Evolutionary conservation across 2,888 invertebrate species (phyloP), one percentile per base, ranked within the genome.

Genomic region (Cenopis cana): DNA sequence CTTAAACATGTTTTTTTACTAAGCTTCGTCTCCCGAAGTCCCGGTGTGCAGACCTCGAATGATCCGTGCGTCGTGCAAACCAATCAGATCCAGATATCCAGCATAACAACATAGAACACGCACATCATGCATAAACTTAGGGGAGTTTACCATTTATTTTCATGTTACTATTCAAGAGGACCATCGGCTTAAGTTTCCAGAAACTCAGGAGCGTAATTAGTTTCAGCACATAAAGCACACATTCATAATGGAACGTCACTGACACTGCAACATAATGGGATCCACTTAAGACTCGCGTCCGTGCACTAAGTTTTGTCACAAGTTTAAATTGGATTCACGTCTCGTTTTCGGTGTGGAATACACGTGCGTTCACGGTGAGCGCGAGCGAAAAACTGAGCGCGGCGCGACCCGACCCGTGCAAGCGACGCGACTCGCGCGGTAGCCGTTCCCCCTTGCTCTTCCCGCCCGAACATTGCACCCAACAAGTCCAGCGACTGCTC

Each of bases 101-200:
- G 79, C 85, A 86, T 82, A 88, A 78, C 81, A 85, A 83, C 68
- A 77, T 74, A 81, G 82, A 85, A 75, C 83, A 79, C 83, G 76
- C 83, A 85, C 81, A 88, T 80, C 91, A 91, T 91, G 91, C 91
- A 91, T 85, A 85, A 76, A 77, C 73, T 75, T 60, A 79, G 77
- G 82, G 82, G 81, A 85, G 83, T 86, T 93, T 93, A 93, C 93
- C 93, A 88, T 90, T 89, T 82, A 93, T 93, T 93, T 93, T 92
- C 93, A 93, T 93, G 87, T 89, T 93, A 91, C 83, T 90, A 86
- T 93, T 93, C 90, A 93, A 91, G 85, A 91, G 91, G 85, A 93
- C 93, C 93, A 93, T 93, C 89, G 83, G 90, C 85, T 83, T 83
- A 83, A 82, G 78, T 85, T 85, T 85, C 83, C 82, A 79, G 81